A percentile compares a stretch with the other conserved stretches of the same genome.
Evolutionary conservation across 2,113 vertebrate genomes (phyloP).

Genomic region (Dicentrarchus labrax): DNA sequence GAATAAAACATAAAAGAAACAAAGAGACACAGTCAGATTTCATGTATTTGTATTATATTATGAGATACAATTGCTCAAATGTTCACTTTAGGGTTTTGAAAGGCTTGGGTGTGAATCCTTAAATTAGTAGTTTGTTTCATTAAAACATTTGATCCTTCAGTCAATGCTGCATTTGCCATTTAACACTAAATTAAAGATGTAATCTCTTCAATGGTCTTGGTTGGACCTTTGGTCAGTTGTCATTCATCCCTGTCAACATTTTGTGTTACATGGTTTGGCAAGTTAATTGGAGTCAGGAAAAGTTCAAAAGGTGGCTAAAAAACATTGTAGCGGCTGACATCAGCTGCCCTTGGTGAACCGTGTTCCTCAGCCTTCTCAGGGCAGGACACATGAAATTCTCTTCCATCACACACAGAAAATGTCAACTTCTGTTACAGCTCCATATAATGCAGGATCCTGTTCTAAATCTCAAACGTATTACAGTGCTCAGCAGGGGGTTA

Average conservation of each 20-base stretch:
- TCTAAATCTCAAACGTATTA: slow-evolving; percentile 13
- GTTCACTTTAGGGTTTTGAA: neutral
- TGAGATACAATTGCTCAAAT: neutral
- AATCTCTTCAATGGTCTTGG: slow-evolving; percentile 1
- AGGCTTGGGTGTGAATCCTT: neutral
- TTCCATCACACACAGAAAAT: slow-evolving; percentile 37
- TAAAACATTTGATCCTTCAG: neutral
- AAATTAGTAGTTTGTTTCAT: neutral
- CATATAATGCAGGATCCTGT: slow-evolving; percentile 19
- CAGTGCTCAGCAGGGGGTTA: neutral
- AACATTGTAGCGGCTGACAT: slow-evolving; percentile 28
- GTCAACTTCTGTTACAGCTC: slow-evolving; percentile 27
- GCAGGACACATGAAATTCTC: neutral
- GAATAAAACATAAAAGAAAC: neutral
- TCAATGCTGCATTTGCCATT: neutral
- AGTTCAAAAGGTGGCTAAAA: slow-evolving; percentile 35
- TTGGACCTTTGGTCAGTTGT: slow-evolving; percentile 25
- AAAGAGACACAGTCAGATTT: neutral
- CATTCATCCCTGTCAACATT: slow-evolving; percentile 47
- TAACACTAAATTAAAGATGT: slow-evolving; percentile 15
- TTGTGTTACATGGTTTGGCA: slow-evolving; percentile 34
- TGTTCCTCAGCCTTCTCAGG: neutral
- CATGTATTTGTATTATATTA: neutral
- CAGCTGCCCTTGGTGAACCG: neutral
- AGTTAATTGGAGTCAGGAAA: slow-evolving; percentile 53